Evolutionary conservation across 1,140 invertebrate species (phyloP), one percentile per base, ranked within the genome.

Genomic region (Drosophila nebulosa): DNA sequence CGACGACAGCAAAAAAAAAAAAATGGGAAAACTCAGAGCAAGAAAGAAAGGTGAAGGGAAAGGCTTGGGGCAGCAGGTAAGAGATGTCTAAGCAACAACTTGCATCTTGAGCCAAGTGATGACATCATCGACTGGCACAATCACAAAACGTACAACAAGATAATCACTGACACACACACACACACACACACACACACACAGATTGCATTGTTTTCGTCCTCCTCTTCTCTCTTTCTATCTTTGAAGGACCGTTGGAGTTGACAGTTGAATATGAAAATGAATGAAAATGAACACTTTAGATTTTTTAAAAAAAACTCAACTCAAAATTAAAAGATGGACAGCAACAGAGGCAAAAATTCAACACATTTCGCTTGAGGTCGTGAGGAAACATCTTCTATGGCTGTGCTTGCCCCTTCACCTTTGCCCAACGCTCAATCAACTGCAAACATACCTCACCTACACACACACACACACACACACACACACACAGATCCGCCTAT

Each of bases 81-180:
- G 27, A 55, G 22, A 61, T 67, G 42, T 1, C 27, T 18, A 14
- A 35, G 27, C 12, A n/a, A 52, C 12, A n/a, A 52, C 16, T 16
- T 62, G 52, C 27, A 60, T 73, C 51, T 74, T 35, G 46, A 9
- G 39, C 64, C 60, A 69, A 66, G 65, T 64, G 74, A 76, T 76
- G 74, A 76, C 76, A 79, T 74, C 30, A 32, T 32, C 24, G 4
- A 2, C 4, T 24, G 24, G 24, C 24, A 24, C 4, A 2, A 24
- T 24, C 77, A 79, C 66, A 46, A 46, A 46, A 46, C 16, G 39
- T 46, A 16, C 36, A 16, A 14, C 14, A 42, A 42, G 36, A 42
- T 42, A 42, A 46, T 46, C 39, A 36, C 14, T 36, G 3, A n/a
- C n/a, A n/a, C n/a, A n/a, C n/a, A n/a, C n/a, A n/a, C n/a, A n/a